Evolutionary conservation across 2,888 invertebrate genomes (phyloP), one percentile per base, ranked within the genome.

Genomic region (Diarsia rubi): DNA sequence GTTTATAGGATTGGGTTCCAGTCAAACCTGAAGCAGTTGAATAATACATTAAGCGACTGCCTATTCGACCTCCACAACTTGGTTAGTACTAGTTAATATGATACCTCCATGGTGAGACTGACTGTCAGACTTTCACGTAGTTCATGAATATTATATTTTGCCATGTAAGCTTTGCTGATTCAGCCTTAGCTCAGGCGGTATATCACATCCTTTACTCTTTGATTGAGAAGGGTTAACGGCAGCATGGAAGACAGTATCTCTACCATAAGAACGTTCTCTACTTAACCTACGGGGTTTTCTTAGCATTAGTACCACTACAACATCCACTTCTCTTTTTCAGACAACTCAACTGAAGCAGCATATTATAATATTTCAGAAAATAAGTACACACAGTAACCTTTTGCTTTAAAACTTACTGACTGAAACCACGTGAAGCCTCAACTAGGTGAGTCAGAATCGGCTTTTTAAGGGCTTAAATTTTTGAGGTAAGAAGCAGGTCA

Each of bases 391-490:
- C n/a, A n/a, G n/a, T 44, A 24, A 72, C 1, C 44, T 69, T 24
- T 69, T 31, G 3, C 16, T 49, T 27, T 21, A 31, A 59, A 72
- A 57, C 21, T 21, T 11, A 31, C 60, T 63, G 60, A 59, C 64
- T n/a, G 3, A 64, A 54, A 68, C 24, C 60, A 57, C 44, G 8
- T 62, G 31, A 64, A 69, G 37, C 24, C 27, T 6, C 16, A 27
- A 59, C 63, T 68, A 64, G 59, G 54, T 78, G 42, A 76, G 64
- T 57, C n/a, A 45, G 31, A 69, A 45, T 75, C 52, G 31, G 52
- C 59, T 75, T 63, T 57, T 24, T 8, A 31, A 6, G 3, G 24
- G 24, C 45, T 69, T 67, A 73, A 31, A 67, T 74, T 52, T 68
- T 9, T 60, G 37, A 60, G n/a, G 14, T 54, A 59, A 67, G 70